These are phyloP conservation scores for Danaus melanippus DNA, from an alignment of 1,140 invertebrate genomes.

Conservation along the genomic window DNA sequence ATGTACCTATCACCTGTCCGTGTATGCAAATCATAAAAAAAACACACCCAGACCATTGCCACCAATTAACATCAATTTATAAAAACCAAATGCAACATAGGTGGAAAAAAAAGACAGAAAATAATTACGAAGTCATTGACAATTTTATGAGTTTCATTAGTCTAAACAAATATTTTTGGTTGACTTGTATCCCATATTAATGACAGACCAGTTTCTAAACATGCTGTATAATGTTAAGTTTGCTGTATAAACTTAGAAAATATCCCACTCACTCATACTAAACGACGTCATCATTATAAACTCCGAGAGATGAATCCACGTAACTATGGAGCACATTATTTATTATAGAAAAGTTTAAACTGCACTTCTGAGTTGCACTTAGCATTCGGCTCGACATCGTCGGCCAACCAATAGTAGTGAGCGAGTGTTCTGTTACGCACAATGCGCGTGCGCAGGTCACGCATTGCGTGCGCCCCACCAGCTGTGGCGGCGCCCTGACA, in stretches of 20 bases:
- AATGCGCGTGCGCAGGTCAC: conserved; percentile 20
- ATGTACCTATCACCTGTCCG: too few relatives aligned
- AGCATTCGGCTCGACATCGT: background rate
- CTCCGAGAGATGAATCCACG: background rate
- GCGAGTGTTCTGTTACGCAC: conserved; percentile 23
- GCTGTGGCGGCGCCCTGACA: conserved; percentile 48
- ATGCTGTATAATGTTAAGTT: too few relatives aligned
- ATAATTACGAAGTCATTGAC: too few relatives aligned
- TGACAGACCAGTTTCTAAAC: background rate
- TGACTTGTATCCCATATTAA: background rate
- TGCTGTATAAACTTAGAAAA: too few relatives aligned
- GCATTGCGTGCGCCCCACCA: conserved; percentile 55
- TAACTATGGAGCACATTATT: conserved; percentile 6
- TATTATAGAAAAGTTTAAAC: background rate
- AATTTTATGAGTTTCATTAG: too few relatives aligned
- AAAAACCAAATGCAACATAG: background rate
- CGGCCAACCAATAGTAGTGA: conserved; percentile 2
- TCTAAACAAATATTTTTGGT: background rate
- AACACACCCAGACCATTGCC: conserved; percentile 13
- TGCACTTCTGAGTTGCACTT: background rate
- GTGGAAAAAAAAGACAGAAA: conserved; percentile 2
- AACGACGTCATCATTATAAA: too few relatives aligned
- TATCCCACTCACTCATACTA: too few relatives aligned
- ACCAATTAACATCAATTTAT: conserved; percentile 12
- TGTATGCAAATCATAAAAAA: conserved; percentile 8